A percentile compares a stretch with the other conserved stretches of the same genome.
These are phyloP conservation scores for Heterodera filipjevi DNA, from an alignment of 2,888 invertebrate genomes.

Conservation along the genomic window DNA sequence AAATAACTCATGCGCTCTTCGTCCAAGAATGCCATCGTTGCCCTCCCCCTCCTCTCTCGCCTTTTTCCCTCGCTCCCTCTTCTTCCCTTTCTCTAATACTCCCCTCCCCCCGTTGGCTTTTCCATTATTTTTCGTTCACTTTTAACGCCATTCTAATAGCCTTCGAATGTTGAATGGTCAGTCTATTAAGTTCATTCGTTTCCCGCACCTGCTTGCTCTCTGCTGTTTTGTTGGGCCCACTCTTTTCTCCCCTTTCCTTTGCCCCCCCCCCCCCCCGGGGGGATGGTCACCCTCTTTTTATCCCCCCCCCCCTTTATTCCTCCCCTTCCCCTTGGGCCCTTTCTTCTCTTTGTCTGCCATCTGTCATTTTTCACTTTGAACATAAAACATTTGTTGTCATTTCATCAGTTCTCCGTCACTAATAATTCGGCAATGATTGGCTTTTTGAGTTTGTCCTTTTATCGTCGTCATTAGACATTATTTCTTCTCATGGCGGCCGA, in stretches of 20 bases:
- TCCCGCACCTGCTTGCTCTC: not conserved
- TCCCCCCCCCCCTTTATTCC: not conserved
- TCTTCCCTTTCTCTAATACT: not conserved
- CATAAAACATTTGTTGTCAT: conserved; percentile 10
- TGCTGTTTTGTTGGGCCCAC: too few species aligned
- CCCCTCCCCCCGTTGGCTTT: not conserved
- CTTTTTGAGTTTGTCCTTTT: not conserved
- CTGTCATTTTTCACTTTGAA: not conserved
- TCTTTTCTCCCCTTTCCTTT: not conserved
- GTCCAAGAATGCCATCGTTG: too few species aligned
- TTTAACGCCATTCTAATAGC: too few species aligned
- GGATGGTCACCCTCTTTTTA: not conserved
- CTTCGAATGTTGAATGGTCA: not conserved
- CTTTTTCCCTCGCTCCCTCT: not conserved
- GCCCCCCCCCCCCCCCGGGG: not conserved
- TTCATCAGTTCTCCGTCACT: not conserved
- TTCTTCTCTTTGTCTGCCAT: not conserved
- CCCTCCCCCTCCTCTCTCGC: not conserved
- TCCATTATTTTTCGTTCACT: too few species aligned
- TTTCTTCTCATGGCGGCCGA: not conserved
- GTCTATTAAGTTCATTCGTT: not conserved
- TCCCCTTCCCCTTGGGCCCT: not conserved
- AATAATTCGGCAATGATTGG: not conserved
- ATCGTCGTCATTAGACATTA: not conserved
- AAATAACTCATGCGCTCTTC: too few species aligned